A percentile compares a stretch with the other conserved stretches of the same genome.
Conservation (phyloP, 2,797 vertebrate species). For the Gouania willdenowi region DNA sequence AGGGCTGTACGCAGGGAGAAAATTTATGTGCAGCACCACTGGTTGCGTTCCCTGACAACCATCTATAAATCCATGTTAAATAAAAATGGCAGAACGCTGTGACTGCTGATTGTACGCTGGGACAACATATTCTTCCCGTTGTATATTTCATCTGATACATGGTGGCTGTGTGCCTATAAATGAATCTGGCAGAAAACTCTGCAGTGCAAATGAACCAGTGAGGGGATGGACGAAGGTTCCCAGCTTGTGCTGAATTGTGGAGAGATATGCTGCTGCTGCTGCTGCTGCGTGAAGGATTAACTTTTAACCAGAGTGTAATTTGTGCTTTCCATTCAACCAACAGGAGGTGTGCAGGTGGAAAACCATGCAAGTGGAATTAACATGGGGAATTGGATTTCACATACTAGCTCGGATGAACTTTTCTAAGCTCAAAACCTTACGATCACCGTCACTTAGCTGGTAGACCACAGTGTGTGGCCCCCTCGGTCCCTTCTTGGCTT, state of each 20-base stretch:
- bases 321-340: slow-evolving; percentile 25
- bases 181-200: slow-evolving; percentile 8
- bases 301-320: slow-evolving; percentile 36
- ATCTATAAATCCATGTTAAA: slow-evolving; percentile 43
- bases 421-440: slow-evolving; percentile 55
- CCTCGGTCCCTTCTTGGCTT: slow-evolving; percentile 41
- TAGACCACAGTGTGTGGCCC: slow-evolving; percentile 53
- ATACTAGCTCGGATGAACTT: slow-evolving; percentile 34
- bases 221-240: slow-evolving; percentile 4
- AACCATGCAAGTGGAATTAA: slow-evolving; percentile 62
- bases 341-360: slow-evolving; percentile 41
- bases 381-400: slow-evolving; percentile 38
- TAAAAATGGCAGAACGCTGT: slow-evolving; percentile 8
- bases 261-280: not conserved
- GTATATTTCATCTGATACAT: slow-evolving; percentile 15
- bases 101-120: slow-evolving; percentile 3
- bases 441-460: slow-evolving; percentile 49
- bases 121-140: not conserved
- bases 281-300: slow-evolving; percentile 38
- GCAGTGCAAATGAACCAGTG: slow-evolving; percentile 8
- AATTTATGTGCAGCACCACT: slow-evolving; percentile 19
- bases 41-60: slow-evolving; percentile 12
- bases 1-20: not conserved
- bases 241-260: slow-evolving; percentile 5
- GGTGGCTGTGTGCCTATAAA: slow-evolving; percentile 2